Evolutionary conservation across 2,888 invertebrate species (phyloP).

Genomic region (Willowsia nigromaculata): DNA sequence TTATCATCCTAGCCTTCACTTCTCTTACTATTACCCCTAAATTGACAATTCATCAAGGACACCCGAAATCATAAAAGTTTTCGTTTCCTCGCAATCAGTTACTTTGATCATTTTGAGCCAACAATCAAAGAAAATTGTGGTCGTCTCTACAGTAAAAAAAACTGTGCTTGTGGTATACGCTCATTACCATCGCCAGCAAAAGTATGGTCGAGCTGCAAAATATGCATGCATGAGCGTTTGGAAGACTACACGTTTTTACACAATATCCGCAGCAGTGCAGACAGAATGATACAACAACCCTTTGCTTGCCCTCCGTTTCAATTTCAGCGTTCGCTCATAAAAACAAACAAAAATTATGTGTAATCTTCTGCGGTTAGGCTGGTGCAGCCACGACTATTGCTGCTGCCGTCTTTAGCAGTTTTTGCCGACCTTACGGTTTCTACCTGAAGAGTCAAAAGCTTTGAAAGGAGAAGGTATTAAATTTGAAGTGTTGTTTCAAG

Average conservation of each 20-base stretch:
- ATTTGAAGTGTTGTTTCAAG: conserved; percentile 50
- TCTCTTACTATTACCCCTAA: no score
- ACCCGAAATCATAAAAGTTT: not conserved
- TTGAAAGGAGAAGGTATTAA: conserved; percentile 22
- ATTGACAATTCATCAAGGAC: conserved; percentile 59
- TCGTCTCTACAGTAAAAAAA: conserved; percentile 19
- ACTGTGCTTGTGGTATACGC: conserved; percentile 35
- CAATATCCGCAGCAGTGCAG: not conserved
- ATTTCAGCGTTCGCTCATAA: conserved; percentile 11
- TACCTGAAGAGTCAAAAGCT: not conserved
- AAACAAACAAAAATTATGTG: conserved; percentile 26
- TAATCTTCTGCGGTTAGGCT: conserved; percentile 33
- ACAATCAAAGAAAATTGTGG: conserved; percentile 57
- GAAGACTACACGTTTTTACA: not conserved
- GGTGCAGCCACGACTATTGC: not conserved
- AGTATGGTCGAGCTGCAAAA: not conserved
- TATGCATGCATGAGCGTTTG: not conserved
- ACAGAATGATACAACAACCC: not conserved
- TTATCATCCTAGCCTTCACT: no score
- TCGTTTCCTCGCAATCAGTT: conserved; percentile 1
- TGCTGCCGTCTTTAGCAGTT: conserved; percentile 1
- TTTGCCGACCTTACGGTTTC: not conserved
- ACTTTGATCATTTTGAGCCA: conserved; percentile 49
- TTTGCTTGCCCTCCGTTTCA: not conserved
- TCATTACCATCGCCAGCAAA: not conserved